A percentile compares a stretch with the other conserved stretches of the same genome.
phyloP scores from a whole-genome alignment of 2,113 vertebrate species.

The Balaenoptera acutorostrata region DNA sequence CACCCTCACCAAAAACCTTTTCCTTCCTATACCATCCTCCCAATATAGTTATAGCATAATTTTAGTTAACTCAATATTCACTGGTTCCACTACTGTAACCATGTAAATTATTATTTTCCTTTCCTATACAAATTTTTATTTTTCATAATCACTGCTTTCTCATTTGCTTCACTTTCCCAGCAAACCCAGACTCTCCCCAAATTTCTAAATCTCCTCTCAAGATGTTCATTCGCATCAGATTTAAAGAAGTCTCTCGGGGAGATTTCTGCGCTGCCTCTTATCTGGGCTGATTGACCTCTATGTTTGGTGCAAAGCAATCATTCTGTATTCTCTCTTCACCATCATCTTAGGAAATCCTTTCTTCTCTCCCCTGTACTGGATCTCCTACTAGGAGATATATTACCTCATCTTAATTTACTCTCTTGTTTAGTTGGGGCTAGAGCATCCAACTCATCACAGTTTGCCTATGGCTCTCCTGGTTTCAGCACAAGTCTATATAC shows the following conservation, averaged over 20 bases:
- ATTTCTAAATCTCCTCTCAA: background rate
- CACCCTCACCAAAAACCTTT: background rate
- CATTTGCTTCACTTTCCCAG: background rate
- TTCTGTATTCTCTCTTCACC: background rate
- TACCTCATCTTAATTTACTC: background rate
- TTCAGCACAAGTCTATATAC: background rate
- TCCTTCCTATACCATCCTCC: background rate
- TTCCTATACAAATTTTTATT: background rate
- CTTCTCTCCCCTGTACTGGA: background rate
- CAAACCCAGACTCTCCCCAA: background rate
- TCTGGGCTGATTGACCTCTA: background rate
- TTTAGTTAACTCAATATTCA: background rate
- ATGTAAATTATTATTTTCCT: background rate
- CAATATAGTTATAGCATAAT: background rate
- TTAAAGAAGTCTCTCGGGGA: background rate
- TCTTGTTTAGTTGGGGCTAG: background rate
- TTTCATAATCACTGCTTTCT: background rate
- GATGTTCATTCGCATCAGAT: background rate
- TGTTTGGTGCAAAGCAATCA: background rate
- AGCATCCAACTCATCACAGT: background rate
- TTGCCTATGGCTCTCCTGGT: background rate
- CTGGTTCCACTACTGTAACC: background rate
- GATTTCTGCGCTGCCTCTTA: background rate
- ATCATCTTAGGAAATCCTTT: background rate
- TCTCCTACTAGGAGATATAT: background rate